Evolutionary conservation across 2,888 invertebrate species (phyloP).

Genomic region (Hipparchia sbordonii): DNA sequence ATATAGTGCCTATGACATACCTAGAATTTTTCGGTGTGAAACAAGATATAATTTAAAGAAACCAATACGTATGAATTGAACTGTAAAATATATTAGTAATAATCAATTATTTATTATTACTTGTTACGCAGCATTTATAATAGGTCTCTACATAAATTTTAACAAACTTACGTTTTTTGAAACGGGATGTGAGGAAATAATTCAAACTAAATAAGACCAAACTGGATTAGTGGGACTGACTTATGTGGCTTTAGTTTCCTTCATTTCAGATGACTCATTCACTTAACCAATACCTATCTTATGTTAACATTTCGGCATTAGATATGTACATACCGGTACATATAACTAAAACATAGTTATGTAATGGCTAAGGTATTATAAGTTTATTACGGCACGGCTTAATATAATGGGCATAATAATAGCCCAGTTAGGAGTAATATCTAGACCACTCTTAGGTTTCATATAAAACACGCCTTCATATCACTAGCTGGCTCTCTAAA

Average conservation of each 20-base stretch:
- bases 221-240: conserved; percentile 1
- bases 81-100: no score
- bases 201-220: conserved; percentile 9
- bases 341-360: not conserved
- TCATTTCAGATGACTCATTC: conserved; percentile 14
- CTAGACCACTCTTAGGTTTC: not conserved
- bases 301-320: conserved; percentile 11
- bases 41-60: not conserved
- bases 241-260: conserved; percentile 16
- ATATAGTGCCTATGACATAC: no score
- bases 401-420: not conserved
- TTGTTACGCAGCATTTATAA: not conserved
- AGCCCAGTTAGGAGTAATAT: no score
- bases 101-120: no score
- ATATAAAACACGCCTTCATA: not conserved
- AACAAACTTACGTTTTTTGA: conserved; percentile 1
- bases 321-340: not conserved
- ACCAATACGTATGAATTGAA: no score
- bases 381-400: not conserved
- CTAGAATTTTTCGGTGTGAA: no score
- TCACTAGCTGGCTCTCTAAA: no score
- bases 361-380: not conserved
- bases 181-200: conserved; percentile 22
- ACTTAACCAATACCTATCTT: conserved; percentile 2
- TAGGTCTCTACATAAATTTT: not conserved